Percentiles rank a stretch among this genome's conserved stretches.
Evolutionary conservation across 2,888 invertebrate species (phyloP).

Genomic region (Nycteola revayana): DNA sequence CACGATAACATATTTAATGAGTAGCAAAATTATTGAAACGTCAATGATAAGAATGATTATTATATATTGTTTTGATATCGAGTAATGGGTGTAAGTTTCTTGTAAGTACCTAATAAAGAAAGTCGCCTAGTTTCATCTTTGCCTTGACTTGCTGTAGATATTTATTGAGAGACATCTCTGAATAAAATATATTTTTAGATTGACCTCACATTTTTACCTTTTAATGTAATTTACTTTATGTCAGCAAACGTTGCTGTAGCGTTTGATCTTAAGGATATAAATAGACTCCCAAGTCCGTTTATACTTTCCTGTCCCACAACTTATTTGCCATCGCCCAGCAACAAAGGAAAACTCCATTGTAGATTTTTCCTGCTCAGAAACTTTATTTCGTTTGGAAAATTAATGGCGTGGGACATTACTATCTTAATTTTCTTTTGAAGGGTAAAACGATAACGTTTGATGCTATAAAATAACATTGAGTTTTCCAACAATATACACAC

Average conservation of each 20-base stretch:
- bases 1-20: constrained; percentile 16
- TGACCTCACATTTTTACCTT: background rate
- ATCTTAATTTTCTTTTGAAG: constrained; percentile 21
- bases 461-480: too few relatives aligned
- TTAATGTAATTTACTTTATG: constrained; percentile 7
- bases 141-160: background rate
- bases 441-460: constrained; percentile 28
- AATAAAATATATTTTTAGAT: background rate
- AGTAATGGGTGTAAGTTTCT: constrained; percentile 16
- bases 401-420: constrained; percentile 33
- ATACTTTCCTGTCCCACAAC: constrained; percentile 30
- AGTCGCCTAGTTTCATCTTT: constrained; percentile 24
- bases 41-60: constrained; percentile 19
- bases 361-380: constrained; percentile 36
- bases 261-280: constrained; percentile 30
- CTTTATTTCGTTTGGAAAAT: constrained; percentile 37
- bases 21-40: constrained; percentile 17
- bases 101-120: constrained; percentile 1
- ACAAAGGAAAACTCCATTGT: constrained; percentile 34
- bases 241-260: constrained; percentile 22
- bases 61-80: constrained; percentile 24
- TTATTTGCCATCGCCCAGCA: constrained; percentile 28
- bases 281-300: constrained; percentile 7
- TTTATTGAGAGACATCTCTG: background rate
- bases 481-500: too few relatives aligned